Percentiles rank a stretch among this genome's conserved stretches.
These are phyloP conservation scores for Caenorhabditis sp. DNA, from an alignment of 2,888 invertebrate species.

Conservation along the genomic window DNA sequence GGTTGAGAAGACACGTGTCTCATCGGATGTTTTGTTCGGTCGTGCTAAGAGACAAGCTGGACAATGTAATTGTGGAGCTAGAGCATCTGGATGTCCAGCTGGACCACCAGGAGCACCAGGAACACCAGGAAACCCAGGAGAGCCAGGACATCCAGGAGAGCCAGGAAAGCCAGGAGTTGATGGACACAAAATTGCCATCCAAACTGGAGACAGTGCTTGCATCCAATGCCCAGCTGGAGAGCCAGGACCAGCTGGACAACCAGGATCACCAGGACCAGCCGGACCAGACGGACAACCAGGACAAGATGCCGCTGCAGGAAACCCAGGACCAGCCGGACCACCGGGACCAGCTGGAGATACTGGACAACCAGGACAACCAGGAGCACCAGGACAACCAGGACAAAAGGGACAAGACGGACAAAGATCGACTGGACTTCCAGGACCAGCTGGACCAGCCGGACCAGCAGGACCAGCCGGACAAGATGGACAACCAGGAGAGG, in stretches of 20 bases:
- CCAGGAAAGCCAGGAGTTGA: constrained; percentile 55
- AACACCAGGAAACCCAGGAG: constrained; percentile 35
- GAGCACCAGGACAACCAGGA: constrained; percentile 43
- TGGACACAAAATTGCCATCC: constrained; percentile 13
- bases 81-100: constrained; percentile 15
- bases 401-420: constrained; percentile 19
- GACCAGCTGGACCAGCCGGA: constrained; percentile 46
- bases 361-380: constrained; percentile 45
- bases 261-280: constrained; percentile 39
- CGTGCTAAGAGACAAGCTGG: constrained; percentile 32
- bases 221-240: constrained; percentile 37
- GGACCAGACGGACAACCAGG: constrained; percentile 52
- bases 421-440: constrained; percentile 31
- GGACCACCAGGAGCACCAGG: constrained; percentile 54
- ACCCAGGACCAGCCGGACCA: constrained; percentile 43
- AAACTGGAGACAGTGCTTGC: constrained; percentile 24
- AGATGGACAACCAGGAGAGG: constrained; percentile 40
- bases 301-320: constrained; percentile 32
- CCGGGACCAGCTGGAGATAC: constrained; percentile 48
- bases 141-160: constrained; percentile 33
- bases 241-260: constrained; percentile 38
- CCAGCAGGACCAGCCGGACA: constrained; percentile 40
- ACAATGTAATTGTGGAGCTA: constrained; percentile 40
- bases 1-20: constrained; percentile 2
- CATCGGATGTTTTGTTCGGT: constrained; percentile 9